A percentile compares a stretch with the other conserved stretches of the same genome.
phyloP scores from a whole-genome alignment of 1,140 invertebrate species.

The Anthonomus grandis region DNA sequence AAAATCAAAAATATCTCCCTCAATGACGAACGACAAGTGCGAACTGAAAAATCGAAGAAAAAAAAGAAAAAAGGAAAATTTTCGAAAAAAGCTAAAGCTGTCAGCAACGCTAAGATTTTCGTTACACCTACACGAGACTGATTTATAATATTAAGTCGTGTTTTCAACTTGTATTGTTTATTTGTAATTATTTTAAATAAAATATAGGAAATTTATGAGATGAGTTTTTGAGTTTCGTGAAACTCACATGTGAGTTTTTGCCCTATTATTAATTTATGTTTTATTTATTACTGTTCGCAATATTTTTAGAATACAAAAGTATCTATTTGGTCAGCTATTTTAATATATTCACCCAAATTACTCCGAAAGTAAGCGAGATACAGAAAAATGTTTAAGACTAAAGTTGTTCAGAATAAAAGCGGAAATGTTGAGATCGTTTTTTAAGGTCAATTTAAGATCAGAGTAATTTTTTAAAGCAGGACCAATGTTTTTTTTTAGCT shows the following conservation, averaged over 20 bases:
- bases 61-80: constrained; percentile 36
- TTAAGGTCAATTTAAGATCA: too few relatives aligned
- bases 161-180: background rate
- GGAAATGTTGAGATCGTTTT: too few relatives aligned
- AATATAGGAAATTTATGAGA: background rate
- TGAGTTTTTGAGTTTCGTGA: background rate
- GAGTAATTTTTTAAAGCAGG: too few relatives aligned
- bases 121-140: constrained; percentile 14
- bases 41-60: constrained; percentile 29
- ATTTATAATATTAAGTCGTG: background rate
- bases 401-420: too few relatives aligned
- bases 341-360: too few relatives aligned
- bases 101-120: constrained; percentile 36
- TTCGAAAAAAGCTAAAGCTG: constrained; percentile 33
- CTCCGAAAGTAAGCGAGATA: too few relatives aligned
- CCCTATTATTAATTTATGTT: too few relatives aligned
- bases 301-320: too few relatives aligned
- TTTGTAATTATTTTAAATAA: background rate
- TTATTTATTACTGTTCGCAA: too few relatives aligned
- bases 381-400: too few relatives aligned
- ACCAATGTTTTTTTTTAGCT: too few relatives aligned
- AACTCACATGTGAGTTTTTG: background rate
- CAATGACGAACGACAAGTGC: constrained; percentile 20
- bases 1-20: constrained; percentile 20
- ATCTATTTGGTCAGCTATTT: too few relatives aligned